Evolutionary conservation across 2,113 vertebrate genomes (phyloP), one percentile per base, ranked within the genome.

Genomic region (Amblyopsis rosae): DNA sequence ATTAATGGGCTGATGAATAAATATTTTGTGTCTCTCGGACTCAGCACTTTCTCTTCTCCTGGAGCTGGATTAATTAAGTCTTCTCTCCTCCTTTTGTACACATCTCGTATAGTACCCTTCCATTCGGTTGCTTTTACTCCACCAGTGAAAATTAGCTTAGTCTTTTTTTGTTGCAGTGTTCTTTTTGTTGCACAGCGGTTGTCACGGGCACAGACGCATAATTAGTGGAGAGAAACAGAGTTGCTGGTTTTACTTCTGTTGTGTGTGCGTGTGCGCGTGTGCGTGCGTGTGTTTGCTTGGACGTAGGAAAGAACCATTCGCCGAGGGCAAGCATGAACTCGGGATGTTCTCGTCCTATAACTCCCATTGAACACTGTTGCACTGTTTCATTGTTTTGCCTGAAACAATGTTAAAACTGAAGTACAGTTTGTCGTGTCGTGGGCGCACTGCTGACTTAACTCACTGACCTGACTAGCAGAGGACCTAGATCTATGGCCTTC

Each of bases 1-100:
- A 84, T 89, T 91, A 91, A 90, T 89, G 76, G 85, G 86, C 77
- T 86, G 83, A 90, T 89, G 88, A 91, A 90, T 91, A 91, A 92
- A 92, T 91, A 91, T 91, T 89, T 87, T 88, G 83, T 88, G 86
- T 88, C 87, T 86, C 80, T 78, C 81, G 83, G 84, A 89, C 89
- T 89, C 87, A 89, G 86, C 88, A 88, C 82, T 90, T 90, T 89
- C 76, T 84, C 58, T 75, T 59, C 68, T 82, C 83, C 82, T 70
- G 59, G 79, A 86, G 85, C 81, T 73, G 77, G 77, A 82, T 90
- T 92, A 91, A 92, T 92, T 87, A 91, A 85, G 77, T 83, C 84
- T 75, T 90, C 87, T 59, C 81, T 77, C 60, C 54, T 87, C 87
- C 82, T 78, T 86, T 85, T 85, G 66, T 91, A 88, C 85, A 86